These are phyloP conservation scores for Tragelaphus oryx DNA, from an alignment of 2,797 vertebrate species.

Conservation along the genomic window DNA sequence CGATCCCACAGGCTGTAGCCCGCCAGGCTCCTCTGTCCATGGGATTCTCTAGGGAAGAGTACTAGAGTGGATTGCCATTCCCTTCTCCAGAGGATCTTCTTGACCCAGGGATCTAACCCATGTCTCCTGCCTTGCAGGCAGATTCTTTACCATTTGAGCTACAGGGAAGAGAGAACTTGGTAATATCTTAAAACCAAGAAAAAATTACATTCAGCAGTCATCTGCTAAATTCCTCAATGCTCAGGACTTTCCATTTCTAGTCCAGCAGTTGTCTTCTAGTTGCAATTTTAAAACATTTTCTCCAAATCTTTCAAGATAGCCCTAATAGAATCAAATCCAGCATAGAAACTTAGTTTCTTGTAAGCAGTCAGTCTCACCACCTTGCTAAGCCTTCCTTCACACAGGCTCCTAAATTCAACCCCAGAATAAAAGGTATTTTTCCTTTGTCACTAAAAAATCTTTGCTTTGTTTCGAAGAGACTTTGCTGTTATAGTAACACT, in stretches of 20 bases:
- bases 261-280: background rate
- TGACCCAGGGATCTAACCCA: background rate
- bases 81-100: background rate
- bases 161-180: background rate
- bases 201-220: background rate
- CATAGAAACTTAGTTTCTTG: background rate
- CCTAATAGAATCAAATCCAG: background rate
- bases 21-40: background rate
- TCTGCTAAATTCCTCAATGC: background rate
- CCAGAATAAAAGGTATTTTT: background rate
- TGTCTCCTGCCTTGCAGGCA: background rate
- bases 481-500: background rate
- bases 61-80: background rate
- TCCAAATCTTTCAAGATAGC: background rate
- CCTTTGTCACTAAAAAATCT: background rate
- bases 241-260: background rate
- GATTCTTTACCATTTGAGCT: background rate
- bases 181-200: background rate
- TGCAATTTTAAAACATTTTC: background rate
- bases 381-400: background rate
- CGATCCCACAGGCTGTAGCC: background rate
- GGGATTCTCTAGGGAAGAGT: background rate
- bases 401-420: background rate
- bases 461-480: background rate
- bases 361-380: background rate